Base-by-base conservation (phyloP, 2,113 vertebrate genomes). In the Coturnix japonica region DNA sequence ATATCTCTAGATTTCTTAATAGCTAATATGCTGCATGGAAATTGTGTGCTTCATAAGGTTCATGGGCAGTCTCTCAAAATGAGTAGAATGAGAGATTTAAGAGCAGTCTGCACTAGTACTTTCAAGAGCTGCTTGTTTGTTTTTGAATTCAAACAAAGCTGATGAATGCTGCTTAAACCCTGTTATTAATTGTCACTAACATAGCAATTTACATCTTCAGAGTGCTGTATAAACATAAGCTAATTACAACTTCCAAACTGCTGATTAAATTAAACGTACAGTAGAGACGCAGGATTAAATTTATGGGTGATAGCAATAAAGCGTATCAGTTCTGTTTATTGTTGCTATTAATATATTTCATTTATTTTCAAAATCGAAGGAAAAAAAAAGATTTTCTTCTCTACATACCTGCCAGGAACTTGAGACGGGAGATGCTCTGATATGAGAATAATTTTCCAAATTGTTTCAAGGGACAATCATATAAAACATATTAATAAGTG, bases 121-220 rank as follows among this genome's bases (percentile, higher is more conserved):
- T 93, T 83, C 60, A 93, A 93, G 85, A 90, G 69, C 26, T 70
- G 14, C 89, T 94, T 93, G 76, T 94, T 96, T 95, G 84, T 90
- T 94, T 90, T 51, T 94, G 93, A 88, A 77, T 81, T 93, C 23
- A 57, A 61, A 83, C 60, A 93, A 90, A 93, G 82, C 80, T 78
- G 72, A 80, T 88, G 90, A 94, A 75, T 91, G 65, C 80, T 91
- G 53, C 65, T 83, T 91, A 74, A 85, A 53, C 76, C 59, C 93
- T 28, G 15, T 84, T 49, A 72, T 94, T 95, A 95, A 43, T 67
- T 81, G 72, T 83, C 64, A 81, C 56, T 95, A 82, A 74, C 0
- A 2, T 87, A 83, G 72, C 37, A 77, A 85, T 93, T 95, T 86
- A 67, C 76, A 64, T 90, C 35, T 87, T 94, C 78, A 59, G 53